Evolutionary conservation across 1,140 invertebrate genomes (phyloP), one percentile per base, ranked within the genome.

Genomic region (Lepidurus packardi): DNA sequence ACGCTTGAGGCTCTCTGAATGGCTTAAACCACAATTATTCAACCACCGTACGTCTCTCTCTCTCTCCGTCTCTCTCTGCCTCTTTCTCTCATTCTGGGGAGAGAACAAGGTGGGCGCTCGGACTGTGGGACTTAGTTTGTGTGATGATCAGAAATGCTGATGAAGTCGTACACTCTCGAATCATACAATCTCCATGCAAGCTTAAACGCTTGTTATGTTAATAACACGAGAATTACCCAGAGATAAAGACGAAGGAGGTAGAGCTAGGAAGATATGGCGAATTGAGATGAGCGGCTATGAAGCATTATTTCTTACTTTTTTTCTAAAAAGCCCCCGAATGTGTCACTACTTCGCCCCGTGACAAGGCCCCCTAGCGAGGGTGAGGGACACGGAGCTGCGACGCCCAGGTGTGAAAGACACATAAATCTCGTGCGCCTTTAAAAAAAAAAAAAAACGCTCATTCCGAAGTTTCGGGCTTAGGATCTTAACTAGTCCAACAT

Each of bases 371-470:
- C 53, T 65, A 65, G 16, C 53, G 13, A 21, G 53, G 53, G 21
- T 65, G 53, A 65, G 53, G 53, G 53, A 65, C 53, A 65, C 53
- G 53, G 53, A 65, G 53, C 21, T 65, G 53, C 53, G 53, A 65
- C 53, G 53, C 53, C 53, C 53, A 65, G 53, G 53, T 65, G 53
- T 65, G 53, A 65, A 65, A 65, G 53, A 65, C 53, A 65, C 53
- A 65, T 65, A 65, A 65, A 65, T 65, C 53, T 65, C 53, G 53
- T 9, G 53, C 53, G 6, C 21, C 6, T 34, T 4, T 34, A 34
- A 34, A 4, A 34, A 21, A 21, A 65, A 65, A 65, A 65, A 65
- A n/a, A n/a, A n/a, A n/a, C n/a, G n/a, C 53, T 65, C 53, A 65
- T 65, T 9, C 53, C 53, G 8, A 21, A 65, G 21, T 21, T 9